Evolutionary conservation across 2,113 vertebrate species (phyloP).

Genomic region (Rhinichthys klamathensis): DNA sequence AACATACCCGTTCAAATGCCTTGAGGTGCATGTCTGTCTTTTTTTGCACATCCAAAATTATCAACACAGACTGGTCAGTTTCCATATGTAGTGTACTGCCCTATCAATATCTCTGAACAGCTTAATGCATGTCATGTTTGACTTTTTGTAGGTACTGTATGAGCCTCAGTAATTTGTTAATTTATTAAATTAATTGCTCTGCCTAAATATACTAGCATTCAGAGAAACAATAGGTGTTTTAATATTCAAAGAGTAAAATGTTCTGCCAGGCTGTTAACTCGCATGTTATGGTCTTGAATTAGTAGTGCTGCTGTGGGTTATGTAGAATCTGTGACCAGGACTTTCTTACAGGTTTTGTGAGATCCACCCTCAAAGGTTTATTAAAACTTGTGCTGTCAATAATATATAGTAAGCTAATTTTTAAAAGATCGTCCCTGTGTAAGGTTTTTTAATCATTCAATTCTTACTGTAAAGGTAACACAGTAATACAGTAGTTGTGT

Average conservation of each 20-base stretch:
- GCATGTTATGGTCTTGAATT: not conserved
- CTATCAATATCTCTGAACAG: not conserved
- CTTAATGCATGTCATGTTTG: not conserved
- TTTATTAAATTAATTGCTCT: not conserved
- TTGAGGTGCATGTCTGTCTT: constrained; percentile 17
- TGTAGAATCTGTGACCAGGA: not conserved
- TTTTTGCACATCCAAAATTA: constrained; percentile 11
- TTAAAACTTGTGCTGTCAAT: not conserved
- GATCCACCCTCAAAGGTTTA: not conserved
- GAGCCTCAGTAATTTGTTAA: not conserved
- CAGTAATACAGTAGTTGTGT: not conserved
- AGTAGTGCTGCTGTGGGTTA: not conserved
- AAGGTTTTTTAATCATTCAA: not conserved
- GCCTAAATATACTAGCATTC: not conserved
- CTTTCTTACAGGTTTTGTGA: not conserved
- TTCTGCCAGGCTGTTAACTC: not conserved
- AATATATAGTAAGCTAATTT: not conserved
- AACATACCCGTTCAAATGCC: not conserved
- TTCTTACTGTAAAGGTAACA: not conserved
- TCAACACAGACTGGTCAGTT: not conserved
- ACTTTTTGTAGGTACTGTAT: not conserved
- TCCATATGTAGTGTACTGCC: not conserved
- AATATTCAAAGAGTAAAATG: not conserved
- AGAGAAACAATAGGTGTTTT: not conserved
- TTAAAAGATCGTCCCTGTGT: not conserved